Evolutionary conservation across 2,797 vertebrate species (phyloP).

Genomic region (Pteronotus mesoamericanus): DNA sequence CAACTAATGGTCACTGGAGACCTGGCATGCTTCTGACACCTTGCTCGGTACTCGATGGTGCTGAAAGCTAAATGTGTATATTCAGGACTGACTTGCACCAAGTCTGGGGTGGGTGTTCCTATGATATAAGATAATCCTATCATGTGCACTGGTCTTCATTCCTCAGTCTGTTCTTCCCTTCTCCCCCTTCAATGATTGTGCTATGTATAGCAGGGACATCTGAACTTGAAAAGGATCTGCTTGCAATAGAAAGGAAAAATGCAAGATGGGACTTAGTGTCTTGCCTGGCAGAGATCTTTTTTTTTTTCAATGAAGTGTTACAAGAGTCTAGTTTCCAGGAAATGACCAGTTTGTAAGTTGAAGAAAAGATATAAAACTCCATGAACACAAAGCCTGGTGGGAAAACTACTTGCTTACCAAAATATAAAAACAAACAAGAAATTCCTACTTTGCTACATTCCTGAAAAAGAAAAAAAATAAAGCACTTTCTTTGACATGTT

Average conservation of each 20-base stretch:
- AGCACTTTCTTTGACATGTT: not conserved
- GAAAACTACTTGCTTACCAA: not conserved
- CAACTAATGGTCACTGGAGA: not conserved
- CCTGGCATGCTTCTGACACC: not conserved
- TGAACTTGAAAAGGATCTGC: constrained; percentile 59
- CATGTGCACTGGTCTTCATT: not conserved
- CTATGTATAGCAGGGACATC: constrained; percentile 22
- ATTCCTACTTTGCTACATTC: not conserved
- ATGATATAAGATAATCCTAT: not conserved
- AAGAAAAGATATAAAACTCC: constrained; percentile 22
- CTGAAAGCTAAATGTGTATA: not conserved
- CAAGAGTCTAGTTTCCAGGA: not conserved
- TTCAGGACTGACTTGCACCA: not conserved
- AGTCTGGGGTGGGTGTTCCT: not conserved
- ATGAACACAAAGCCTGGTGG: not conserved
- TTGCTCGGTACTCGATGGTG: not conserved
- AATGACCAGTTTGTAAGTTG: constrained; percentile 18
- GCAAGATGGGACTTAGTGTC: not conserved
- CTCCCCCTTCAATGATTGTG: constrained; percentile 56
- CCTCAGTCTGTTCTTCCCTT: not conserved
- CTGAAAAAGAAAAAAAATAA: not conserved
- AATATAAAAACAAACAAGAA: not conserved
- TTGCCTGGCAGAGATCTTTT: not conserved
- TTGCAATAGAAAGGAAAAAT: constrained; percentile 46
- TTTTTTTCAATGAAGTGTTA: constrained; percentile 38